Base-by-base conservation (phyloP, 2,888 invertebrate genomes). In the Drosophila multiciliata region DNA sequence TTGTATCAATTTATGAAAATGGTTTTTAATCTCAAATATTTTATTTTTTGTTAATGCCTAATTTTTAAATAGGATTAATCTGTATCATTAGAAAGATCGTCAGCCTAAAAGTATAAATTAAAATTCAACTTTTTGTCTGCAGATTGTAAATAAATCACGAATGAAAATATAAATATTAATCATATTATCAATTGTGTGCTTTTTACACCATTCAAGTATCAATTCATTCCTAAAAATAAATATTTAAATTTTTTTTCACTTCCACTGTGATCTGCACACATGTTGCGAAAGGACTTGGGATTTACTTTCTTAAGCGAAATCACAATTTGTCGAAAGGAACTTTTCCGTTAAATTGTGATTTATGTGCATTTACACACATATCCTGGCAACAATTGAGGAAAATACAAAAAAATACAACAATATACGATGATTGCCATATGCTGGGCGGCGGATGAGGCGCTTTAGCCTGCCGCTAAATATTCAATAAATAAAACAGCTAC, bases 401-500 rank as follows among this genome's bases (percentile, higher is more conserved):
- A 40, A 20, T 49, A 17, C n/a, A 62, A 36, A 50, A 36, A 50
- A 33, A 33, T 12, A 40, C 48, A 61, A 58, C 66, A 58, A 66
- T 52, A 63, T 57, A 35, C 62, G 45, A 29, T 80, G 66, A 69
- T 75, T 73, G 71, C 67, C 62, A 65, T 68, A 63, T 68, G 63
- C 26, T 40, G 49, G 26, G 63, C 42, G 8, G 49, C 20, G 42
- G 23, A n/a, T 60, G 42, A 49, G 29, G 33, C 49, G 26, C 26
- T 64, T 69, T 61, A 50, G 70, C 67, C 36, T 55, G 32, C 23
- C 65, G 63, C 83, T 74, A 82, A 85, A 90, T 78, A 90, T 90
- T 90, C 85, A 86, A 86, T 86, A 90, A 86, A 86, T 86, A 85
- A 88, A 78, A 75, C 66, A 54, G 75, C 78, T 70, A 80, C 88